phyloP scores from a whole-genome alignment of 2,888 invertebrate species.

The Omphaloscelis lunosa region DNA sequence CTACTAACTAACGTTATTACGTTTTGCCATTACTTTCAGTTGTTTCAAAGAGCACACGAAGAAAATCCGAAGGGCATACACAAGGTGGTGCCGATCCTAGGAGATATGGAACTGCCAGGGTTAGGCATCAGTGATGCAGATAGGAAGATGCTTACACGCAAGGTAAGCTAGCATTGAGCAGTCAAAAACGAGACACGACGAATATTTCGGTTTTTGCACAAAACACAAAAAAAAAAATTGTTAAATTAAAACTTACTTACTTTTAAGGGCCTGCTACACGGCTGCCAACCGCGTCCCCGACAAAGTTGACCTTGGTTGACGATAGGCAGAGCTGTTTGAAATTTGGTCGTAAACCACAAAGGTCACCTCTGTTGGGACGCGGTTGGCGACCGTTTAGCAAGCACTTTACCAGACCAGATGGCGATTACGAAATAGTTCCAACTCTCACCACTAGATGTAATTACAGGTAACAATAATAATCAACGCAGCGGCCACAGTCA shows the following conservation, averaged over 20 bases:
- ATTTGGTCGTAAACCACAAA: too few species aligned
- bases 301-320: too few species aligned
- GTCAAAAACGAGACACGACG: background rate
- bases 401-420: conserved; percentile 15
- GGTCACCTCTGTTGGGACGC: too few species aligned
- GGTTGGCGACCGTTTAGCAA: too few species aligned
- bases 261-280: too few species aligned
- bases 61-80: conserved; percentile 92
- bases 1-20: background rate
- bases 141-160: conserved; percentile 84
- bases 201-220: background rate
- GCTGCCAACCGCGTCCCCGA: too few species aligned
- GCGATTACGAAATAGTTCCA: background rate
- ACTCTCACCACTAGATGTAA: conserved; percentile 50
- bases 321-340: too few species aligned
- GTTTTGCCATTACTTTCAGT: conserved; percentile 74
- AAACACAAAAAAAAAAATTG: background rate
- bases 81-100: conserved; percentile 87
- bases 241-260: background rate
- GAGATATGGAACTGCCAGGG: conserved; percentile 91
- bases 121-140: conserved; percentile 91
- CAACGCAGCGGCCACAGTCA: conserved; percentile 86
- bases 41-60: conserved; percentile 90
- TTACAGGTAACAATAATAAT: conserved; percentile 85
- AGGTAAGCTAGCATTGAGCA: conserved; percentile 68